Conservation (phyloP, 2,888 invertebrate species). For the Eucriotettix oculatus region DNA sequence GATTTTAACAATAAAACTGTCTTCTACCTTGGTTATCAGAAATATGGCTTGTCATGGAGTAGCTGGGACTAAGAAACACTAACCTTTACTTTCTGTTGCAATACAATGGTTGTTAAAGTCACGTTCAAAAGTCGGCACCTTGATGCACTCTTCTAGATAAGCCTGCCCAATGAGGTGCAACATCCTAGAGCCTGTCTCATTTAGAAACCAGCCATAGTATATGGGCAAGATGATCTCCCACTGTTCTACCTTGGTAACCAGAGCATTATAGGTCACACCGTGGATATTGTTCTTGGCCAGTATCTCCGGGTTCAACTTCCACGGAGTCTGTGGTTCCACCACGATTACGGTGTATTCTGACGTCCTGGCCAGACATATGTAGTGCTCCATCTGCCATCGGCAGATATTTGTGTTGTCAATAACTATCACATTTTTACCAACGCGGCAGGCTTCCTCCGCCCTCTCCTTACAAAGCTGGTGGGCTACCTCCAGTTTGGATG, state of each 20-base stretch:
- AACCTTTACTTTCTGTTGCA: too few species aligned
- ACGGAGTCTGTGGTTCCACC: conserved; percentile 22
- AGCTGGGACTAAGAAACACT: too few species aligned
- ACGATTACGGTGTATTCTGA: conserved; percentile 20
- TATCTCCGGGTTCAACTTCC: conserved; percentile 19
- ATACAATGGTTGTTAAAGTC: conserved; percentile 1
- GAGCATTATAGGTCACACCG: conserved; percentile 4
- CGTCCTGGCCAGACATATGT: conserved; percentile 18
- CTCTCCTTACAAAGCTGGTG: conserved; percentile 20
- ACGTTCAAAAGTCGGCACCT: conserved; percentile 5
- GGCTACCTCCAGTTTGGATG: conserved; percentile 18
- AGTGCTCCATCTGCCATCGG: conserved; percentile 22
- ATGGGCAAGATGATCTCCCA: conserved; percentile 10
- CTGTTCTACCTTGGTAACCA: conserved; percentile 8
- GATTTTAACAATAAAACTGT: too few species aligned
- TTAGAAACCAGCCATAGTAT: conserved; percentile 15
- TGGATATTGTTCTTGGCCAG: conserved; percentile 15
- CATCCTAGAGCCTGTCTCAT: conserved; percentile 12
- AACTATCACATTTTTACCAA: conserved; percentile 16
- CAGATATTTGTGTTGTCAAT: conserved; percentile 25
- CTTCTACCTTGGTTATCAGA: too few species aligned
- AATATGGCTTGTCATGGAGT: too few species aligned
- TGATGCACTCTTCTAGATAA: conserved; percentile 10
- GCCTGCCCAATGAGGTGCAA: conserved; percentile 8
- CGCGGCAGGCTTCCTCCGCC: conserved; percentile 18